Evolutionary conservation across 2,888 invertebrate genomes (phyloP).

Genomic region (Galerucella pusilla): DNA sequence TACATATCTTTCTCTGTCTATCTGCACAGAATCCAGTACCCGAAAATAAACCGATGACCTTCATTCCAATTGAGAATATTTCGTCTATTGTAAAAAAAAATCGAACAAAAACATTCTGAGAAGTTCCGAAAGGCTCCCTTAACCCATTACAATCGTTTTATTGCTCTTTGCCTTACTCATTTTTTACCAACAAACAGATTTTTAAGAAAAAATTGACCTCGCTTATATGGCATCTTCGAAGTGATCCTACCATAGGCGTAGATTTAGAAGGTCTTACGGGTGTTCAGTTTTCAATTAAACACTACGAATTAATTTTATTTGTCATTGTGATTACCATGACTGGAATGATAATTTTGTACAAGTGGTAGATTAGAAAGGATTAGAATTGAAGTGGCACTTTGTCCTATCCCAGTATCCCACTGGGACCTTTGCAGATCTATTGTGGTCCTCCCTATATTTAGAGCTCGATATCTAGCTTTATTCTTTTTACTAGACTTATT

Average conservation of each 20-base stretch:
- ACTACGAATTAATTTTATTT: not conserved
- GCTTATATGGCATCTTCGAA: slow-evolving; percentile 40
- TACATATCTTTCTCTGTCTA: slow-evolving; percentile 4
- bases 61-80: slow-evolving; percentile 37
- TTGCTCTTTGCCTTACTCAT: slow-evolving; percentile 46
- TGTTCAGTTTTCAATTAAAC: not conserved
- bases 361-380: too few relatives aligned
- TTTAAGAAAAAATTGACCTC: slow-evolving; percentile 54
- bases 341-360: too few relatives aligned
- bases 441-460: too few relatives aligned
- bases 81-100: slow-evolving; percentile 41
- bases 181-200: slow-evolving; percentile 43
- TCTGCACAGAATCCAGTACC: slow-evolving; percentile 6
- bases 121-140: slow-evolving; percentile 46
- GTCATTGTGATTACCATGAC: not conserved
- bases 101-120: slow-evolving; percentile 47
- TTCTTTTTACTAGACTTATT: too few relatives aligned
- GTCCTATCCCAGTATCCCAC: too few relatives aligned
- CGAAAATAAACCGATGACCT: slow-evolving; percentile 32
- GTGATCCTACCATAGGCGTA: slow-evolving; percentile 55
- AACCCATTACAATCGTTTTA: slow-evolving; percentile 52
- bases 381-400: too few relatives aligned
- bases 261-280: slow-evolving; percentile 28
- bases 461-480: too few relatives aligned
- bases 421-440: too few relatives aligned